Evolutionary conservation across 2,113 vertebrate genomes (phyloP), one percentile per base, ranked within the genome.

Genomic region (Rhinichthys klamathensis): DNA sequence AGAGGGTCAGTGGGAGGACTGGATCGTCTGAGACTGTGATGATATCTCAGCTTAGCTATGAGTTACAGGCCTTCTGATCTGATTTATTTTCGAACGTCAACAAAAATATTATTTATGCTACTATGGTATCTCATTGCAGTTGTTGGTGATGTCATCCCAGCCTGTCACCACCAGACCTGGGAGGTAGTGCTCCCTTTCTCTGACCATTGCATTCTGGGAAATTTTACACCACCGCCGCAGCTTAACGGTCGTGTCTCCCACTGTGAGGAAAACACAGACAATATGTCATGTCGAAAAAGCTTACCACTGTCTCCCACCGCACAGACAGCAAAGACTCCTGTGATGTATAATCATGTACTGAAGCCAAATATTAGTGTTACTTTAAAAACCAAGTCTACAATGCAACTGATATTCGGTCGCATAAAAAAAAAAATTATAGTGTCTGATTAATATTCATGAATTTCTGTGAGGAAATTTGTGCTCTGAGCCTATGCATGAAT

Each of bases 91-190:
- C 25, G 73, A 91, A 91, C 83, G 88, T 88, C 89, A 88, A 87
- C 85, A 89, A 82, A 88, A 90, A 88, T 88, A 89, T 91, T 91
- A 88, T 90, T 91, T 84, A 91, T 87, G 92, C 90, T 92, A 85
- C 87, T 86, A 85, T 88, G 87, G 91, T 85, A 90, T 91, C 84
- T 82, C 60, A 65, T 74, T 21, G 90, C 91, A 92, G 92, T 92
- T 92, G 91, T 89, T 91, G 86, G 90, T 92, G 91, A 93, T 90
- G 91, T 93, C 92, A 92, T 88, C 70, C 76, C 88, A 89, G 83
- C 90, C 90, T 85, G 90, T 90, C 87, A 72, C 82, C 88, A 84
- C 88, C 69, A 84, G 74, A 86, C 84, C 87, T 91, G 89, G 49
- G 75, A 86, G 84, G 84, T 85, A 75, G 46, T 56, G 54, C 70